Evolutionary conservation across 2,888 invertebrate species (phyloP), one percentile per base, ranked within the genome.

Genomic region (Limnephilus lunatus): DNA sequence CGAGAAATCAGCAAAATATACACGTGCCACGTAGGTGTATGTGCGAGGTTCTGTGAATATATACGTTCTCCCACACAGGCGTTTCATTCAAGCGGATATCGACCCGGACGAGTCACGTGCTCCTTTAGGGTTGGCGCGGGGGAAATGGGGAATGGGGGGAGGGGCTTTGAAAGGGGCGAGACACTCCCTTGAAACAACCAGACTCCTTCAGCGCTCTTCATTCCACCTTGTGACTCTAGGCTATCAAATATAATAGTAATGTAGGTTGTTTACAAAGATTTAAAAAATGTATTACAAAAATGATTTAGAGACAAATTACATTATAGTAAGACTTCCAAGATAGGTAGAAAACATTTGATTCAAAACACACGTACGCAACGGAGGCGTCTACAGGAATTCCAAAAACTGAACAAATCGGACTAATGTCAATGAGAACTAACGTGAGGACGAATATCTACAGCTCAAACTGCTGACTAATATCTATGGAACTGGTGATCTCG

Each of bases 21-120:
- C 81, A 81, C 44, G 80, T 89, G 30, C 53, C 68, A 7, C n/a
- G 85, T 32, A n/a, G 11, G 3, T 39, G 32, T 83, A 19, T 32
- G n/a, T 3, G 30, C 9, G n/a, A n/a, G 86, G n/a, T 30, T 44
- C n/a, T 11, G 35, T 44, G 81, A 1, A 48, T 44, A 3, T 81
- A 90, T 68, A 35, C 80, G 19, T 25, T 44, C 88, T 88, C 91
- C n/a, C 87, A 91, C 88, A 91, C 91, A 81, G 39, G 81, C n/a
- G 35, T 87, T 88, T 87, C 91, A 91, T 91, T 91, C 91, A 91
- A 87, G 91, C 87, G 81, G 82, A 91, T 91, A 91, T 91, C 91
- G 91, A 91, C 91, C 91, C 32, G 80, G 87, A 12, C 31, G 35
- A 30, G 83, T 91, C 91, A 86, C 86, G 87, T 91, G 81, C 80